Base-by-base conservation (phyloP, 1,140 invertebrate species). In the Lanistes nyassanus region DNA sequence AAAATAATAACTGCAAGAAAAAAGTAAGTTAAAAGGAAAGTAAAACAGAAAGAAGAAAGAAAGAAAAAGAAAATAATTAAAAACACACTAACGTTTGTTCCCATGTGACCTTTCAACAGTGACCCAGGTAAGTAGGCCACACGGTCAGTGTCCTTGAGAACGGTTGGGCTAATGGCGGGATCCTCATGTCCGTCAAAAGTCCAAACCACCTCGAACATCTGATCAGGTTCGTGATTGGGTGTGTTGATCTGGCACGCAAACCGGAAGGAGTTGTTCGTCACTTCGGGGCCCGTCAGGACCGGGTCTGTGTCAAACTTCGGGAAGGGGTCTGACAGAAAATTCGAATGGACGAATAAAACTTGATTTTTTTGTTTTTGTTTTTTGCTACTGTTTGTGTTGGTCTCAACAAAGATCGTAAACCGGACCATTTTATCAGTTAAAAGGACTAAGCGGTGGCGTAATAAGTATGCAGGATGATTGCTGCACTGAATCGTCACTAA, bases 161-260 rank as follows among this genome's bases (percentile, higher is more conserved):
- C 31, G 19, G 73, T 70, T 4, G 31, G 21, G 13, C 68, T 39
- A 19, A 72, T 76, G 9, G 23, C 36, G 21, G 77, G 53, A 34
- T 78, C 74, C 2, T 42, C 51, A 13, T 74, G 7, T 0, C 76
- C 78, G 73, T 79, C 76, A 21, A 78, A 75, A 23, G 74, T 81
- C 80, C 78, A 81, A 19, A 73, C 68, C 26, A 81, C 78, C 29
- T 75, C 74, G 51, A 81, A 81, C 21, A 55, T 72, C 21, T 78
- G 78, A 72, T 76, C 73, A 3, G 76, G 67, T 36, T 79, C 73
- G 23, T 79, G 65, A 4, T 60, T 64, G 4, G 70, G 71, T 36
- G 69, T 78, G 47, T 69, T 47, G 31, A 81, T 67, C n/a, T 68
- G 53, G 68, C 80, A 81, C 4, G 78, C 67, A 55, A 81, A 81